phyloP scores from a whole-genome alignment of 2,797 vertebrate genomes.

The Labeo calbasu region DNA sequence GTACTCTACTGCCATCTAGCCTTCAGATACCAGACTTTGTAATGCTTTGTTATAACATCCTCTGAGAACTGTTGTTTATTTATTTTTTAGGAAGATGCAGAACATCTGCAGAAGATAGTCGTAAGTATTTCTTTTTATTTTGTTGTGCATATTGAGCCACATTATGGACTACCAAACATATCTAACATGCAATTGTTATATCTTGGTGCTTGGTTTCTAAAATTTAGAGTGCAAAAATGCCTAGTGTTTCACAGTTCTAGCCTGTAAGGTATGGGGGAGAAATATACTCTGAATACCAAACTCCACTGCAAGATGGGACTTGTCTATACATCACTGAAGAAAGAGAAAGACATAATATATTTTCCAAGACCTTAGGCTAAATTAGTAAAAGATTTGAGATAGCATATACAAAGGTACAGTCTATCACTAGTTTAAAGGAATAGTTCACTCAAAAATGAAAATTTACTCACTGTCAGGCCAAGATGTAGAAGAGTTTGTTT shows the following conservation, averaged over 20 bases:
- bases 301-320: conserved; percentile 65
- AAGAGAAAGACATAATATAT: not conserved
- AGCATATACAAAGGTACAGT: not conserved
- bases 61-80: conserved; percentile 31
- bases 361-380: conserved; percentile 39
- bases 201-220: not conserved
- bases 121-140: conserved; percentile 66
- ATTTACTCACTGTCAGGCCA: not conserved
- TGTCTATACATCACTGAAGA: conserved; percentile 45
- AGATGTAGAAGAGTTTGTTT: not conserved
- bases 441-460: not conserved
- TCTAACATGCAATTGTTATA: not conserved
- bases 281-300: conserved; percentile 57
- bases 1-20: conserved; percentile 65
- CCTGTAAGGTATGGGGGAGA: conserved; percentile 26
- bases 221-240: not conserved
- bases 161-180: not conserved
- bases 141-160: not conserved
- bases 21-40: conserved; percentile 33
- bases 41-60: not conserved
- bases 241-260: not conserved
- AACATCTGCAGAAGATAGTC: conserved; percentile 70
- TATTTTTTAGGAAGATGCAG: conserved; percentile 81
- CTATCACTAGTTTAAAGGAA: not conserved
- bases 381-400: conserved; percentile 19